A percentile compares a stretch with the other conserved stretches of the same genome.
Evolutionary conservation across 2,797 vertebrate genomes (phyloP).

Genomic region (Poecilia gillii): DNA sequence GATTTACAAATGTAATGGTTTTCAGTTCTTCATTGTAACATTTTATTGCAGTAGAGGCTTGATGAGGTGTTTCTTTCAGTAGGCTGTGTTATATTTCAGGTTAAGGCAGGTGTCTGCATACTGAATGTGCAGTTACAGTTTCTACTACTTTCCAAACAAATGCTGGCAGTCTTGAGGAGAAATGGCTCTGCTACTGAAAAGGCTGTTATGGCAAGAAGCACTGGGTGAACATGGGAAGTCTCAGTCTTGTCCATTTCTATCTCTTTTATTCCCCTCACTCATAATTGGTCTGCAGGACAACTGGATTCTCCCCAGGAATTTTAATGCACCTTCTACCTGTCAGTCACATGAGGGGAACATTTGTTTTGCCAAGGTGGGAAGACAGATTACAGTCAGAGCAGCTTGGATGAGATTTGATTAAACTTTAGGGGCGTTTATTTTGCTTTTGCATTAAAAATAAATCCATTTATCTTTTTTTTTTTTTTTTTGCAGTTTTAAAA

Average conservation of each 20-base stretch:
- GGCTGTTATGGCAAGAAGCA: not conserved
- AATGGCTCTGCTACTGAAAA: constrained; percentile 23
- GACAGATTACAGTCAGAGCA: constrained; percentile 17
- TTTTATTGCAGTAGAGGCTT: constrained; percentile 8
- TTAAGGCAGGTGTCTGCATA: constrained; percentile 15
- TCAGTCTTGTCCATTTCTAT: constrained; percentile 18
- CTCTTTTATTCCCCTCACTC: not conserved
- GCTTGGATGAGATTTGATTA: not conserved
- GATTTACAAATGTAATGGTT: not conserved
- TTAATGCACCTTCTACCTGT: constrained; percentile 41
- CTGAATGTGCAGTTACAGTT: constrained; percentile 22
- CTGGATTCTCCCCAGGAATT: constrained; percentile 40
- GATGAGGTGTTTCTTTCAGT: constrained; percentile 1
- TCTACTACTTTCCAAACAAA: constrained; percentile 37
- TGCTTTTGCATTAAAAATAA: not conserved
- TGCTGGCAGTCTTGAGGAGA: constrained; percentile 24
- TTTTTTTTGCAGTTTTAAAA: constrained; percentile 1
- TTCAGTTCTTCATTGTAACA: constrained; percentile 8
- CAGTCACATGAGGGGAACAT: constrained; percentile 26
- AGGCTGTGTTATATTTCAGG: not conserved
- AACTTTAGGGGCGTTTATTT: not conserved
- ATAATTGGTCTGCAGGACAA: constrained; percentile 45
- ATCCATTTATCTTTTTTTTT: not conserved
- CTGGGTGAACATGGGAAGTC: constrained; percentile 21
- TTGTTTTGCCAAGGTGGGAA: constrained; percentile 15